These are phyloP conservation scores for Falco naumanni DNA, from an alignment of 2,797 vertebrate genomes.

Conservation along the genomic window DNA sequence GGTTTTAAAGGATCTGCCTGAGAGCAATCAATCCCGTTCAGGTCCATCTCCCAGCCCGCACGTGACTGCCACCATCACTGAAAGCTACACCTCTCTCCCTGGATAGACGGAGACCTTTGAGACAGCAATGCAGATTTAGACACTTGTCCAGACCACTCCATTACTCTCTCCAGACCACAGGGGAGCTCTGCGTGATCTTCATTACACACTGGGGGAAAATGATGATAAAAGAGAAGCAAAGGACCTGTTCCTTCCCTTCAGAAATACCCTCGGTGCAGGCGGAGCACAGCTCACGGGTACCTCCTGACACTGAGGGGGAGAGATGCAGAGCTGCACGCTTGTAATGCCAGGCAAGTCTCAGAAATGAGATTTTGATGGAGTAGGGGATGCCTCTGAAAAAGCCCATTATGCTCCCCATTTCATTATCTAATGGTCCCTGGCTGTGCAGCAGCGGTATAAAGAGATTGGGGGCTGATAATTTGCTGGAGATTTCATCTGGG, in stretches of 20 bases:
- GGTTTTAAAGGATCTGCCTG: background rate
- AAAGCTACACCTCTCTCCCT: background rate
- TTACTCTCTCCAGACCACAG: background rate
- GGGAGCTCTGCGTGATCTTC: background rate
- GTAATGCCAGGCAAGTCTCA: background rate
- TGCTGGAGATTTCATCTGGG: background rate
- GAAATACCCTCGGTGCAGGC: background rate
- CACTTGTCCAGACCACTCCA: background rate
- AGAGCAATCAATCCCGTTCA: background rate
- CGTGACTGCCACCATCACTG: background rate
- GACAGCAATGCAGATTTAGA: background rate
- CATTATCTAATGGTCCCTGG: background rate
- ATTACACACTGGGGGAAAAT: rapidly evolving
- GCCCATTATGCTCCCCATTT: background rate
- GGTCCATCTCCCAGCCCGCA: background rate
- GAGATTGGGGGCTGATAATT: slow-evolving; percentile 19
- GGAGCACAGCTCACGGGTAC: background rate
- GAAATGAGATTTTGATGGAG: background rate
- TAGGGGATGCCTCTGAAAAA: background rate
- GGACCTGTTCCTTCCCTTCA: background rate
- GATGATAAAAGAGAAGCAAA: background rate
- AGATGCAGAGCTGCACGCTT: background rate
- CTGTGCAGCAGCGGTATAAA: background rate
- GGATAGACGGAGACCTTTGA: background rate
- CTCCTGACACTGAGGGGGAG: rapidly evolving